Conservation (phyloP, 2,797 vertebrate genomes). For the Enteromius unitaeniatus region DNA sequence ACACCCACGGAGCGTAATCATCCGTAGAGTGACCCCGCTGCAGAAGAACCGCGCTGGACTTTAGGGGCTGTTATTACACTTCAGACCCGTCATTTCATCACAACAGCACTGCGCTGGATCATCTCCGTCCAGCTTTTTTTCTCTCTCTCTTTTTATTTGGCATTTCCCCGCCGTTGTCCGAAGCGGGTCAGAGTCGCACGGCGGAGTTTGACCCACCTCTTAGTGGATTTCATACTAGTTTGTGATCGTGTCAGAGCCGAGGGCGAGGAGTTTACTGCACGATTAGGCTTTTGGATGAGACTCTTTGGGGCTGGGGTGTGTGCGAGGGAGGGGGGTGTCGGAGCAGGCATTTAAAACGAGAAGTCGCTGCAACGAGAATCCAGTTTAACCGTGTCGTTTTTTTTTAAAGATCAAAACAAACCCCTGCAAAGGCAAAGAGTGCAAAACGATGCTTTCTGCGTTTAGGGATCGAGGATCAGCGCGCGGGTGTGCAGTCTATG, state of each 20-base stretch:
- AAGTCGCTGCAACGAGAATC: constrained; percentile 16
- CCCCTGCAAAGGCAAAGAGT: background rate
- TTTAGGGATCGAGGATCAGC: constrained; percentile 9
- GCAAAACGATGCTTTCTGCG: constrained; percentile 16
- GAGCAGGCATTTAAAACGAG: constrained; percentile 48
- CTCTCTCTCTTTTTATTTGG: constrained; percentile 48
- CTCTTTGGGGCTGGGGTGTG: constrained; percentile 44
- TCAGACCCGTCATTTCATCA: constrained; percentile 55
- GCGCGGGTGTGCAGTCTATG: constrained; percentile 16
- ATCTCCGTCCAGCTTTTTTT: constrained; percentile 55
- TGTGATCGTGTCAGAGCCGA: background rate
- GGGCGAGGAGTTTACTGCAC: constrained; percentile 36
- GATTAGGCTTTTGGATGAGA: constrained; percentile 51
- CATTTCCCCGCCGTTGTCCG: constrained; percentile 56
- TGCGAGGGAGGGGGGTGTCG: constrained; percentile 19
- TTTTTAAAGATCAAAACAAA: constrained; percentile 7
- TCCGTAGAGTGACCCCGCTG: constrained; percentile 51
- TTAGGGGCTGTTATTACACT: constrained; percentile 50
- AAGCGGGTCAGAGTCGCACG: background rate
- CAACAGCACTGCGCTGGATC: constrained; percentile 55
- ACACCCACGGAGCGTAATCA: constrained; percentile 45
- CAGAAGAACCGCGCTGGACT: constrained; percentile 51
- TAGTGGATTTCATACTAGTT: background rate
- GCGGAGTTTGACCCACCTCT: background rate
- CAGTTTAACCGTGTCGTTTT: background rate